Evolutionary conservation across 2,888 invertebrate genomes (phyloP), one percentile per base, ranked within the genome.

Genomic region (Agriopis leucophaearia): DNA sequence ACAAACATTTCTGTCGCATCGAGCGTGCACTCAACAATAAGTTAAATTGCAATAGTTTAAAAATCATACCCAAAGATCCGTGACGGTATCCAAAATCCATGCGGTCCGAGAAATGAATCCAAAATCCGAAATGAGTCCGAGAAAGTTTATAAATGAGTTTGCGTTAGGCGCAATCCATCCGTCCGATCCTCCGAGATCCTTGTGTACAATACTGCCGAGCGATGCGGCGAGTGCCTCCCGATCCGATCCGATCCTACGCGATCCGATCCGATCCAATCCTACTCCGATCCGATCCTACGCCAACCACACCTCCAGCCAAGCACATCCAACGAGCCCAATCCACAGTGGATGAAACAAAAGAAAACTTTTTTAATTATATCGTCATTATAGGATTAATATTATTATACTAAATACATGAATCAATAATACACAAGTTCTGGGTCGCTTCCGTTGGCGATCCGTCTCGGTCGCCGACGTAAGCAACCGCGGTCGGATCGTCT

Each of bases 271-370:
- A 51, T 59, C 58, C 61, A 3, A 75, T 74, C 72, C 75, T 15
- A 70, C 76, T 81, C 81, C 80, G 75, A 79, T 81, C 79, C 82
- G 72, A 81, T 78, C 66, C 66, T 66, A 66, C 52, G 60, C 90
- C 89, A 86, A 84, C 82, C 68, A 60, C 68, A 69, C 60, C 64
- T 64, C 68, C 64, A 63, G 68, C 78, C 91, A 85, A 88, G 88
- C 88, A 88, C 83, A 88, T 89, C 90, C 89, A 86, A 84, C 82
- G 89, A 91, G 81, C 84, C 89, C 89, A 90, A 92, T 92, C 93
- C 93, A 93, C 90, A 94, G 93, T 84, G 92, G 93, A 93, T 94
- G 94, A 92, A 94, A 94, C 93, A 94, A 94, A 94, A 94, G 91
- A 93, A 90, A 92, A 89, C 86, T 80, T 81, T 84, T 91, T 93